A percentile compares a stretch with the other conserved stretches of the same genome.
Evolutionary conservation across 1,140 invertebrate genomes (phyloP).

Genomic region (Acarapis woodi): DNA sequence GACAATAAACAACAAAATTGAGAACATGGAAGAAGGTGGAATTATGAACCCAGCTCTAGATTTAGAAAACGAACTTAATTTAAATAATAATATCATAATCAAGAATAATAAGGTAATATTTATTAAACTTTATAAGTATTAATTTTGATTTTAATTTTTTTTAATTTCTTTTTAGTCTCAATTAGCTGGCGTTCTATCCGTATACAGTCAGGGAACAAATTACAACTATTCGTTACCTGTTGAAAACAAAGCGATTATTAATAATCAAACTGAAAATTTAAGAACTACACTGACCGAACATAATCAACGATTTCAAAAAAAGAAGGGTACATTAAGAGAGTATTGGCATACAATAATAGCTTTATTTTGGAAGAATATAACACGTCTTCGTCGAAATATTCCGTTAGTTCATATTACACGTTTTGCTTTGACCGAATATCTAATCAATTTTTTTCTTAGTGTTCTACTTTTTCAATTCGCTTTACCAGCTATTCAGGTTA

Average conservation of each 20-base stretch:
- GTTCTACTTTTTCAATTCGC: slow-evolving; percentile 45
- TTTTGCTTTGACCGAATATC: not conserved
- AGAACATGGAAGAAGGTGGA: too few species aligned
- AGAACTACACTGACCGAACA: not conserved
- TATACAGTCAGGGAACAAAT: too few species aligned
- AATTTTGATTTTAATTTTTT: not conserved
- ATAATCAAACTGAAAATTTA: not conserved
- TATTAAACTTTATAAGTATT: too few species aligned
- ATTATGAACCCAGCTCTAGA: too few species aligned
- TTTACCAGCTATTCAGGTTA: slow-evolving; percentile 67
- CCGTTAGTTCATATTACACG: slow-evolving; percentile 26
- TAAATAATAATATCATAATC: too few species aligned
- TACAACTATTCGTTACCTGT: too few species aligned
- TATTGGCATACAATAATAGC: slow-evolving; percentile 27
- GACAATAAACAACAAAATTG: too few species aligned
- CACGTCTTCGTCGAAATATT: slow-evolving; percentile 70
- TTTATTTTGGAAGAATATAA: slow-evolving; percentile 64
- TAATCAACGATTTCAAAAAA: not conserved
- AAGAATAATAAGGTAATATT: too few species aligned
- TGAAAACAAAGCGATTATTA: not conserved
- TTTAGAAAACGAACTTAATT: too few species aligned
- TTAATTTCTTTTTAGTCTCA: not conserved
- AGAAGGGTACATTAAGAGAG: slow-evolving; percentile 2
- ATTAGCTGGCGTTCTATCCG: too few species aligned
- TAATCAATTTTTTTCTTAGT: not conserved